phyloP scores from a whole-genome alignment of 2,888 invertebrate genomes.

The Andricus curvator region DNA sequence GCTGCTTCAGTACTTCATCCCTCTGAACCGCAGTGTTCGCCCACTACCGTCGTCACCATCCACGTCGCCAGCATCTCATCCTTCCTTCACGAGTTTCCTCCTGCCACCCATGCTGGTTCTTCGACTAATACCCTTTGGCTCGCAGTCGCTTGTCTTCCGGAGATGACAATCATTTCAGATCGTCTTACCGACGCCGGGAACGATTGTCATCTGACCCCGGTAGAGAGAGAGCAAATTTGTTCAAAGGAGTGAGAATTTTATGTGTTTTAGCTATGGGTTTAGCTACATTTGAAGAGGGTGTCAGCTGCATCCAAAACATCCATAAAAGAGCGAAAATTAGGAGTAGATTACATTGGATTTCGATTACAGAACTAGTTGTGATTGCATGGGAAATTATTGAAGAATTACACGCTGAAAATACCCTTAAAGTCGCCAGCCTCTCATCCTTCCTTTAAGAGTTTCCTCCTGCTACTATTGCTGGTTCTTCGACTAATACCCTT shows the following conservation, averaged over 20 bases:
- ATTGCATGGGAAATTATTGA: too few species aligned
- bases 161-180: constrained; percentile 48
- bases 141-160: constrained; percentile 36
- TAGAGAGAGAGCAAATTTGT: not conserved
- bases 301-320: not conserved
- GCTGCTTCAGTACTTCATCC: constrained; percentile 67
- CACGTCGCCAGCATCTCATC: constrained; percentile 3
- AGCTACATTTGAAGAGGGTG: not conserved
- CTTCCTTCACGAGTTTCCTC: constrained; percentile 32
- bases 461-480: too few species aligned
- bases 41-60: constrained; percentile 59
- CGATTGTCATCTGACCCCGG: constrained; percentile 5
- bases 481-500: too few species aligned
- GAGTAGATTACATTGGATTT: too few species aligned
- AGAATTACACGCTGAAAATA: too few species aligned
- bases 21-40: constrained; percentile 69
- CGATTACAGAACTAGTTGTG: too few species aligned
- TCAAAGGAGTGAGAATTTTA: not conserved
- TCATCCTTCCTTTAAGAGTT: too few species aligned
- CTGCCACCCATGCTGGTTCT: constrained; percentile 43
- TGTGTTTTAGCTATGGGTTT: not conserved
- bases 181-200: not conserved
- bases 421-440: too few species aligned
- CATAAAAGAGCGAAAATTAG: too few species aligned
- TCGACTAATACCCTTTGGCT: constrained; percentile 43